phyloP scores from a whole-genome alignment of 2,113 vertebrate species.

The Hyla sarda region DNA sequence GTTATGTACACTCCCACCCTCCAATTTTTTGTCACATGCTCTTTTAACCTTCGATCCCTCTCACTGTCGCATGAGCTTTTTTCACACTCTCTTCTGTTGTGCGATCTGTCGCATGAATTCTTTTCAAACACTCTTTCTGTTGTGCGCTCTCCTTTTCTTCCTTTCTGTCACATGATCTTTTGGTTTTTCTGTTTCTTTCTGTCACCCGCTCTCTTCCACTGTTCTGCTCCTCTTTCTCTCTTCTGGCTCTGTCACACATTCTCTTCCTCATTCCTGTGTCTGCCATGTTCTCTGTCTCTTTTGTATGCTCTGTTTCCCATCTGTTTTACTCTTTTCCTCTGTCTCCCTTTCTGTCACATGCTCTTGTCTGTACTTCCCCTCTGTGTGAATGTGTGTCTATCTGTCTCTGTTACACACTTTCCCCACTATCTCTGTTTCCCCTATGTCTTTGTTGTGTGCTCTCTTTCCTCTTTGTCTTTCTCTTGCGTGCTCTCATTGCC shows the following conservation, averaged over 20 bases:
- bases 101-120: no score
- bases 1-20: no score
- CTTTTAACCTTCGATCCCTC: no score
- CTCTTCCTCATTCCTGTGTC: background rate
- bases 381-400: no score
- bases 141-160: background rate
- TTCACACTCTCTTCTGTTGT: no score
- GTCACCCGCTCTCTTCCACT: no score
- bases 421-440: background rate
- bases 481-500: background rate
- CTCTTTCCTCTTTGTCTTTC: background rate
- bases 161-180: background rate
- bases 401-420: no score
- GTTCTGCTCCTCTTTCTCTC: background rate
- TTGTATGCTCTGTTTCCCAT: background rate
- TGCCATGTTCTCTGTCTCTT: background rate
- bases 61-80: no score
- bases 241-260: no score
- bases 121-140: no score
- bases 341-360: background rate
- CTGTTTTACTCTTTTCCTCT: background rate
- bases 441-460: background rate
- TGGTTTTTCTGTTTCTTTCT: background rate
- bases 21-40: no score
- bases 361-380: no score